Percentiles rank a stretch among this genome's conserved stretches.
These are phyloP conservation scores for Liparis tanakae DNA, from an alignment of 2,797 vertebrate species.

Conservation along the genomic window DNA sequence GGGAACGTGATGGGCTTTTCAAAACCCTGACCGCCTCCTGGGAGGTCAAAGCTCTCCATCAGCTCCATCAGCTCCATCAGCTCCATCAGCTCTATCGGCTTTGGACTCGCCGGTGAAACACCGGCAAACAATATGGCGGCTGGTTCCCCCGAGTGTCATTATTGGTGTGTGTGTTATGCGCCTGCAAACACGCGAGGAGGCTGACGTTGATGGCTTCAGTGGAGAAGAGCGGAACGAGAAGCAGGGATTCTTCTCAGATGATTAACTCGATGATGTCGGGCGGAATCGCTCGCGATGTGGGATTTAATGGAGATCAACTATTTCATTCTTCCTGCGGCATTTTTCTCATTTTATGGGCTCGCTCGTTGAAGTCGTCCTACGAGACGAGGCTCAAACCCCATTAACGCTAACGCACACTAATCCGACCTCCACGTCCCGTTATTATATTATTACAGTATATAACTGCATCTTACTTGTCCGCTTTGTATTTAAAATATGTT, in stretches of 20 bases:
- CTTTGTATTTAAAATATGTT: neutral
- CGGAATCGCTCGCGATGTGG: too few relatives aligned
- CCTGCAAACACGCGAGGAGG: neutral
- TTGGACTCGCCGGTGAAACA: conserved; percentile 48
- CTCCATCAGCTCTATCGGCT: conserved; percentile 60
- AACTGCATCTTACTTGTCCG: conserved; percentile 4
- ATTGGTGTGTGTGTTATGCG: neutral
- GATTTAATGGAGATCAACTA: too few relatives aligned
- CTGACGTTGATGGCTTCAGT: conserved; percentile 9
- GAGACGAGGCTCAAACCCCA: conserved; percentile 24
- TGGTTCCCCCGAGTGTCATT: neutral
- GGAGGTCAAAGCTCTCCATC: conserved; percentile 70
- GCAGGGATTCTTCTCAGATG: neutral
- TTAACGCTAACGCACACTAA: conserved; percentile 9
- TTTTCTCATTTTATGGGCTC: neutral
- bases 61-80: conserved; percentile 58
- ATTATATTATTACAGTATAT: conserved; percentile 14
- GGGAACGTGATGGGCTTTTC: conserved; percentile 70
- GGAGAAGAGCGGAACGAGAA: neutral
- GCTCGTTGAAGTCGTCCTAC: conserved; percentile 3
- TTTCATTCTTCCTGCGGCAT: too few relatives aligned
- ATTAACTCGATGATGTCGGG: neutral
- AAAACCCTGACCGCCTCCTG: conserved; percentile 64
- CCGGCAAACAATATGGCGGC: conserved; percentile 5
- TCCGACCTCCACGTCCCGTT: conserved; percentile 33